Evolutionary conservation across 2,113 vertebrate genomes (phyloP), one percentile per base, ranked within the genome.

Genomic region (Cercocebus atys): DNA sequence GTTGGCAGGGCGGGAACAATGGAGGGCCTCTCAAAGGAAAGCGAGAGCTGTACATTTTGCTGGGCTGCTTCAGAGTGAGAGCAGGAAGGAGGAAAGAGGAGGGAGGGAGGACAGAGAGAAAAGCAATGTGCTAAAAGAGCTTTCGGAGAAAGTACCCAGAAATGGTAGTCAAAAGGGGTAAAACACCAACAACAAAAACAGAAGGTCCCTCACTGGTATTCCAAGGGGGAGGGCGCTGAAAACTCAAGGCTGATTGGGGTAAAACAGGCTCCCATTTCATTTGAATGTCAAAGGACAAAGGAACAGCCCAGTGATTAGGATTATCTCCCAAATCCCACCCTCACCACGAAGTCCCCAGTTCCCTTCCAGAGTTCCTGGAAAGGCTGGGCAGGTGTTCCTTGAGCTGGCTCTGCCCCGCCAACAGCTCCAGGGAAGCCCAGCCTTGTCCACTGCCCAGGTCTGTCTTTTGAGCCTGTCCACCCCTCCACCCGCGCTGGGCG

Each of bases 201-300:
- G 61, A 84, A 72, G 79, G 13, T 23, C 59, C 50, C 64, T 55
- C 22, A 0, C 18, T 1, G 2, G 25, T 17, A 22, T 30, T 2
- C 45, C 10, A 0, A 38, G 43, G 14, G 3, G 12, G 0, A 5
- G 22, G 38, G 12, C 7, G 7, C 30, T 25, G 4, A 8, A 25
- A 14, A 8, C 0, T 32, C 68, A 18, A 73, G 86, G 76, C 45
- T 8, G 2, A 25, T 1, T 2, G 6, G 40, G n/a, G 18, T 35
- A 22, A 40, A 64, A 61, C 7, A n/a, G 55, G 72, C 45, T 17
- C 12, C 59, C 35, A 6, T 30, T 59, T 17, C 35, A n/a, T 32
- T 5, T 17, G 11, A 6, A 45, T 76, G 70, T 92, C 83, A 57
- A 66, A 38, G 57, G 81, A 64, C 72, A 55, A 50, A 20, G 17